Evolutionary conservation across 1,140 invertebrate genomes (phyloP), one percentile per base, ranked within the genome.

Genomic region (Chrysomallon squamiferum): DNA sequence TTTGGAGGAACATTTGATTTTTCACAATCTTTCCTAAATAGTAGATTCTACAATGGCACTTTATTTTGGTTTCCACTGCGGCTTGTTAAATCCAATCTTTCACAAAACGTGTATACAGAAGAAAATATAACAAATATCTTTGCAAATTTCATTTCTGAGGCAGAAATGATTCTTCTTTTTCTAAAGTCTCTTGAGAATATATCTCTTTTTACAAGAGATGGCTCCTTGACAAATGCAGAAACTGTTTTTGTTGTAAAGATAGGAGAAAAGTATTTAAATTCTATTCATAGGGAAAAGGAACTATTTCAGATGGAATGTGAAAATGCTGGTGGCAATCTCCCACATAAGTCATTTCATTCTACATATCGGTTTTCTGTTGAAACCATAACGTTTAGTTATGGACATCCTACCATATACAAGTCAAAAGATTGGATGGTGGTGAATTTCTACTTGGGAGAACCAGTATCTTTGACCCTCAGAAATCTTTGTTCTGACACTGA

Each of bases 31-130:
- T 67, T 35, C 27, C 20, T 25, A 2, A 15, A 35, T 30, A 69
- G 69, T 35, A 62, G 65, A 18, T 15, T 27, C 33, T 73, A 65
- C 56, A 43, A 63, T 22, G 78, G 77, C 2, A 75, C 77, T 18
- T 25, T 80, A n/a, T 80, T 80, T 20, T 68, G 80, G 62, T 75
- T 80, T 65, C 75, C 78, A 30, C 62, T 80, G 38, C 30, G 78
- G 22, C 22, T 47, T 2, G 11, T 18, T n/a, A 0, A 20, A 45
- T 71, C 73, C 7, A 33, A 66, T 1, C 50, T 77, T 22, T 74
- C 72, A 1, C 52, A 62, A 1, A 73, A 63, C 30, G 41, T 69
- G 20, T 75, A 73, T 49, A 33, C 54, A 15, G 35, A 32, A 33
- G 52, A 67, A 15, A 75, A 74, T 47, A 52, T 78, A 18, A 18